Conservation (phyloP, 2,797 vertebrate species). For the Sus cebifrons region DNA sequence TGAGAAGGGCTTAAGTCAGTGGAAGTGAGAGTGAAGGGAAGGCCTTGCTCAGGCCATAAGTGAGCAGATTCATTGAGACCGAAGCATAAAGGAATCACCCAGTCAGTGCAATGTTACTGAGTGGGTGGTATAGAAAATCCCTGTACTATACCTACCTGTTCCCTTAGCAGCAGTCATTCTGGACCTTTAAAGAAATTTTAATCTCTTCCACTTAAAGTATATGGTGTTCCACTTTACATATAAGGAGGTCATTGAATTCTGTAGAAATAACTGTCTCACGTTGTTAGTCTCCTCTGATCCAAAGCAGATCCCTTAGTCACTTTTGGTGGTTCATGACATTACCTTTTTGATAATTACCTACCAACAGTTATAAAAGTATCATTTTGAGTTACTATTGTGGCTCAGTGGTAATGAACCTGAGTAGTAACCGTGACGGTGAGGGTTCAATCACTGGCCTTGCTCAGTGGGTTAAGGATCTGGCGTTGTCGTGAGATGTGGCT, state of each 20-base stretch:
- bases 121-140: neutral
- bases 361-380: neutral
- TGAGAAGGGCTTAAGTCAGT: neutral
- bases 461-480: no score
- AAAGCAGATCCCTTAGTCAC: no score
- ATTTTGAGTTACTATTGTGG: neutral
- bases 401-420: no score
- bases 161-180: neutral
- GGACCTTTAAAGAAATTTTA: neutral
- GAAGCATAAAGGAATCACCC: accelerated
- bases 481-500: no score
- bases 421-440: no score
- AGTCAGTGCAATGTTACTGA: neutral
- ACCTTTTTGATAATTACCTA: neutral
- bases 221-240: neutral
- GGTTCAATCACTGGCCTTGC: no score
- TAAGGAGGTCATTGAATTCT: neutral
- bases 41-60: accelerated
- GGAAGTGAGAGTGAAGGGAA: neutral
- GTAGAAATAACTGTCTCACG: neutral
- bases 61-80: neutral
- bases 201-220: neutral
- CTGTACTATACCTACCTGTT: neutral
- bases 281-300: no score
- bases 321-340: no score